Evolutionary conservation across 2,797 vertebrate genomes (phyloP).

Genomic region (Synaphobranchus kaupii): DNA sequence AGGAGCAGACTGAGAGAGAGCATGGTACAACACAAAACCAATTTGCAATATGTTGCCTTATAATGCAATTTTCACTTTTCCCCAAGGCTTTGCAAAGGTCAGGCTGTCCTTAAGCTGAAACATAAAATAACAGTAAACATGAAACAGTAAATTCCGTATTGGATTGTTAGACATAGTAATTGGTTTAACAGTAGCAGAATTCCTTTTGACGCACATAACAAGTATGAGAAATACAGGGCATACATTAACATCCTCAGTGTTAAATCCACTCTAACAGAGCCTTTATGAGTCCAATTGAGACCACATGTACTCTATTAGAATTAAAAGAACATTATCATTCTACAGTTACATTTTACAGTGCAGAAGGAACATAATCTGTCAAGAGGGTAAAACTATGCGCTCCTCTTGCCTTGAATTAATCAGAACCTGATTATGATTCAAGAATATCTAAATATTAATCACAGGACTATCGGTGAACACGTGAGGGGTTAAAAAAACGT

Average conservation of each 20-base stretch:
- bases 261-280: not conserved
- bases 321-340: not conserved
- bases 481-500: not conserved
- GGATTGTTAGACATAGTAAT: not conserved
- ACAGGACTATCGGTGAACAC: not conserved
- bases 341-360: too few relatives aligned
- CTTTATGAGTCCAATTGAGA: not conserved
- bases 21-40: not conserved
- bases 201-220: not conserved
- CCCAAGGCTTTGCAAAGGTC: slow-evolving; percentile 13
- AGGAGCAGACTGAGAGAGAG: not conserved
- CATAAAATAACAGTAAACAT: too few relatives aligned
- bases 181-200: not conserved
- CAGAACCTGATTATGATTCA: not conserved
- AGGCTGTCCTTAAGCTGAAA: slow-evolving; percentile 14
- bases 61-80: slow-evolving; percentile 6
- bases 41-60: not conserved
- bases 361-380: not conserved
- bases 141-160: not conserved
- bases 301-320: not conserved
- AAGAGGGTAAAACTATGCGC: not conserved
- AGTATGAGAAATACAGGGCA: not conserved
- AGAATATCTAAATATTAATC: not conserved
- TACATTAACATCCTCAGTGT: not conserved
- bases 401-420: not conserved